Evolutionary conservation across 2,888 invertebrate species (phyloP).

Genomic region (Drosophila gaucha): DNA sequence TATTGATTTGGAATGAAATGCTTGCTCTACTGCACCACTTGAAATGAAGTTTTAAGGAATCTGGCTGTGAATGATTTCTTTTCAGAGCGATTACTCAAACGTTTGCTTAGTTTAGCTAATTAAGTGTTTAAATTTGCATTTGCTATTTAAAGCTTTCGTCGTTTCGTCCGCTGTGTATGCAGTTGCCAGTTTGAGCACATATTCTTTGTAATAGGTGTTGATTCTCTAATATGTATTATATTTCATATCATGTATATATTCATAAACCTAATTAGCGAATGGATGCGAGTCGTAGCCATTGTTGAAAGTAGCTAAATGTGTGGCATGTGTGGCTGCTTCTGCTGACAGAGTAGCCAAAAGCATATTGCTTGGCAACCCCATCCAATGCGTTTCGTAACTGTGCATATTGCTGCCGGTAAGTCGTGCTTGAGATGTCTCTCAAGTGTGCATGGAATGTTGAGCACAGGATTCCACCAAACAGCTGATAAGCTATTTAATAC

Average conservation of each 20-base stretch:
- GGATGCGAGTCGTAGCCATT: too few species aligned
- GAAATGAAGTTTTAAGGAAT: slow-evolving; percentile 20
- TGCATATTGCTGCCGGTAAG: too few species aligned
- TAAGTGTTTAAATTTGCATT: neutral
- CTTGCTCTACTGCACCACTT: too few species aligned
- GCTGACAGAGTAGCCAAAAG: neutral
- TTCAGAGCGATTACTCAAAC: neutral
- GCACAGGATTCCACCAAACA: slow-evolving; percentile 1
- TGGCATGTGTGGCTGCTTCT: too few species aligned
- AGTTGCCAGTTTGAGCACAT: too few species aligned
- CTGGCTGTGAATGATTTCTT: neutral
- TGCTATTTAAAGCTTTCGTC: neutral
- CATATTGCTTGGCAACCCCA: neutral
- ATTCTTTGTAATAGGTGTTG: neutral
- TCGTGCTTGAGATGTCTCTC: neutral
- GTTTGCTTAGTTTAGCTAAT: neutral
- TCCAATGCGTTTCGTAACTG: neutral
- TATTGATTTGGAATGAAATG: slow-evolving; percentile 61
- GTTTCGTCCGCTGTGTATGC: too few species aligned
- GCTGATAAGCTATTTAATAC: slow-evolving; percentile 22
- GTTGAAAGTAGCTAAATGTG: too few species aligned
- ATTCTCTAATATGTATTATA: neutral
- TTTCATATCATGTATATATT: neutral
- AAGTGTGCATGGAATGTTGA: slow-evolving; percentile 3
- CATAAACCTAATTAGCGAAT: too few species aligned